Percentiles rank a stretch among this genome's conserved stretches.
Conservation (phyloP, 2,113 vertebrate genomes). For the Nycticryphes semicollaris region DNA sequence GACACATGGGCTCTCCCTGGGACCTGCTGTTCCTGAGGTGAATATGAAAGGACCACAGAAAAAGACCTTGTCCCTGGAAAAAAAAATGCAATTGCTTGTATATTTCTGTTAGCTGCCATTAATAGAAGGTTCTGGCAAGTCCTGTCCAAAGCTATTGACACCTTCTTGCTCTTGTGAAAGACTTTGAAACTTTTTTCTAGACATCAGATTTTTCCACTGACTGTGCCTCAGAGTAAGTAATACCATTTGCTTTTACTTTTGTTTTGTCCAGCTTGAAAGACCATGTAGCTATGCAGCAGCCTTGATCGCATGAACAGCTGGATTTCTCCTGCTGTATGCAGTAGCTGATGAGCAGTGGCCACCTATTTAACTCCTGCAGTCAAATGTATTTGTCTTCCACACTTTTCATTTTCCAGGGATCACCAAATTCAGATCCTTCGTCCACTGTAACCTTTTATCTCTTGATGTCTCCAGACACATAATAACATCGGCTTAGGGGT, state of each 20-base stretch:
- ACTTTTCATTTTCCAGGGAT: background rate
- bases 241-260: background rate
- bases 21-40: background rate
- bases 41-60: background rate
- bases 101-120: background rate
- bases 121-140: background rate
- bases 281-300: background rate
- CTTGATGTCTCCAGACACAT: background rate
- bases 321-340: background rate
- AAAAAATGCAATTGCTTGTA: background rate
- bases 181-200: constrained; percentile 12
- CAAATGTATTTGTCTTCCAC: background rate
- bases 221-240: background rate
- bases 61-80: background rate
- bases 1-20: background rate
- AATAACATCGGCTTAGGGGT: background rate
- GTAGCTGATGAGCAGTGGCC: background rate
- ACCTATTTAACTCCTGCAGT: background rate
- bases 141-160: background rate
- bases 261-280: background rate
- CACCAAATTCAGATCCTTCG: background rate
- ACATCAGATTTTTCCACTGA: background rate
- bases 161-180: background rate
- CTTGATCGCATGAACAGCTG: background rate
- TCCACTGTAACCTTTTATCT: background rate